phyloP scores from a whole-genome alignment of 2,888 invertebrate species.

The Notocelia uddmanniana region DNA sequence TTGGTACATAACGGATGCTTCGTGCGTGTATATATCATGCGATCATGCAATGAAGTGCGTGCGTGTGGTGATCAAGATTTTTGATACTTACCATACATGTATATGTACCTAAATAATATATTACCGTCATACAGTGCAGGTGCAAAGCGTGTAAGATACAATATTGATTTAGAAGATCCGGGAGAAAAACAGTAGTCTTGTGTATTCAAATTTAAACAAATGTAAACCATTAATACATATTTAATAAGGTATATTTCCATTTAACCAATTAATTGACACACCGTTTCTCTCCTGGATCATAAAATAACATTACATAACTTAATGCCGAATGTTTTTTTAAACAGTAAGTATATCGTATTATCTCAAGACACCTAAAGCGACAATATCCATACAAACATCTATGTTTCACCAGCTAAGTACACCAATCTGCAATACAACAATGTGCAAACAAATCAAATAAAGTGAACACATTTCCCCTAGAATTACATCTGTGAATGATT shows the following conservation, averaged over 20 bases:
- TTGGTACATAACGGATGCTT: background rate
- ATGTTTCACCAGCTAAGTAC: conserved; percentile 24
- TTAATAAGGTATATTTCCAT: background rate
- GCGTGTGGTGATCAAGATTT: conserved; percentile 13
- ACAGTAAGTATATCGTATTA: background rate
- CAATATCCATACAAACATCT: background rate
- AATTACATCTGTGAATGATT: background rate
- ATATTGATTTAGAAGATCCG: background rate
- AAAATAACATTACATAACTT: background rate
- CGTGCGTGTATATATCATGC: conserved; percentile 32
- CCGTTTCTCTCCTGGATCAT: background rate
- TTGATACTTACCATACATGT: background rate
- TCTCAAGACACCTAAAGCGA: conserved; percentile 16
- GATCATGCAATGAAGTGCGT: conserved; percentile 38
- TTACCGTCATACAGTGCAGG: background rate
- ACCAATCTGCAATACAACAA: conserved; percentile 4
- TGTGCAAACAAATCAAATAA: background rate
- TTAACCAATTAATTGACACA: background rate
- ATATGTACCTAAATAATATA: background rate
- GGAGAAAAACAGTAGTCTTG: background rate
- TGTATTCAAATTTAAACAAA: background rate
- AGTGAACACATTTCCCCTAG: background rate
- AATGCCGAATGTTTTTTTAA: background rate
- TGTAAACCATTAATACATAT: background rate
- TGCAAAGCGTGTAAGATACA: background rate